Evolutionary conservation across 2,113 vertebrate species (phyloP), one percentile per base, ranked within the genome.

Genomic region (Procapra przewalskii): DNA sequence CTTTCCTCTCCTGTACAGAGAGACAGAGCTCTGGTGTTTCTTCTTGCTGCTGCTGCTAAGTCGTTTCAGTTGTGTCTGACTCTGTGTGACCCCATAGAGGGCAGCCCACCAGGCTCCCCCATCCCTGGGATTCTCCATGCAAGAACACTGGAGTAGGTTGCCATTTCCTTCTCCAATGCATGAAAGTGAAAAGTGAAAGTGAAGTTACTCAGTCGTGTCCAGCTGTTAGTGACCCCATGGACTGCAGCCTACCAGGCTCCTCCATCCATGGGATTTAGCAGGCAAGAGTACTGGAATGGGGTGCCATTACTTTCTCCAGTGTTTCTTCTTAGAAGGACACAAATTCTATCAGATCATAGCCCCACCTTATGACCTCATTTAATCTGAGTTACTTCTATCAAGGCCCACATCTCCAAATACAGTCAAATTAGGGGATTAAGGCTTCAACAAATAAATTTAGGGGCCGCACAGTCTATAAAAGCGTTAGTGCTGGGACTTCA

Each of bases 311-410:
- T 14, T 62, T 62, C 60, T 62, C 60, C 60, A 62, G 14, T 15
- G 29, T 57, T 57, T 90, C 48, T 67, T 85, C 31, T 23, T 64
- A 48, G 33, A 90, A 48, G 40, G 27, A 50, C 5, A 48, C 45
- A 94, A 85, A 94, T 77, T 36, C 12, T 90, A 23, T n/a, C 19
- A 60, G 13, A 57, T 57, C 19, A 45, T 36, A 23, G 43, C 10
- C 52, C 77, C 33, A 60, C 27, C 14, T 36, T 62, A 79, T 0
- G 9, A 85, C 52, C 31, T 86, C 55, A n/a, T 43, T 79, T 85
- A 80, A 94, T 23, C 43, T 89, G 82, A n/a, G 17, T 71, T 82
- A 83, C 33, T 88, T 96, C 31, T 90, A 25, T 87, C 79, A 80
- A 59, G 27, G 21, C 33, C 10, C 52, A 83, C 10, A 45, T 54